Evolutionary conservation across 92 coral and sea anemone genomes (phyloP).

Genomic region (Zoanthus sansibaricus): DNA sequence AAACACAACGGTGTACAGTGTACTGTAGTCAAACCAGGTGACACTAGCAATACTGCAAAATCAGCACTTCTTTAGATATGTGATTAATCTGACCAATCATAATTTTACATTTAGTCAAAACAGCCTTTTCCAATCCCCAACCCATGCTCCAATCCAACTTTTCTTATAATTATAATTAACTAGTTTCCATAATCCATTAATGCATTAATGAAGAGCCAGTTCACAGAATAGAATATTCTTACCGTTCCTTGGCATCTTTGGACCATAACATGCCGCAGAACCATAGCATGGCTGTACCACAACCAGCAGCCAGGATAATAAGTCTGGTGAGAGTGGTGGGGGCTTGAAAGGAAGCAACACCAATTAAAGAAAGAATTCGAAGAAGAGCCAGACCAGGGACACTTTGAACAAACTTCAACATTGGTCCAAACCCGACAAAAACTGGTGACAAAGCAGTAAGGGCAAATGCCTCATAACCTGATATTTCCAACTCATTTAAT

Average conservation of each 20-base stretch:
- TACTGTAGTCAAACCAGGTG: too few relatives aligned
- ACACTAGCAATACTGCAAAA: too few relatives aligned
- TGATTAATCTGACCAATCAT: too few relatives aligned
- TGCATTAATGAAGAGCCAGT: too few relatives aligned
- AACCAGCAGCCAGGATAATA: conserved; percentile 84
- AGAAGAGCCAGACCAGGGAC: conserved; percentile 86
- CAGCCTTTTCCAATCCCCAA: too few relatives aligned
- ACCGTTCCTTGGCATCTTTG: conserved; percentile 91
- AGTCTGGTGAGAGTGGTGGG: conserved; percentile 86
- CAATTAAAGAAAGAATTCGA: conserved; percentile 83
- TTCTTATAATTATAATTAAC: too few relatives aligned
- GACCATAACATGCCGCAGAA: conserved; percentile 96
- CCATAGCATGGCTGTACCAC: conserved; percentile 98
- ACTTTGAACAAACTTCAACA: conserved; percentile 77
- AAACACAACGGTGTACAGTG: too few relatives aligned
- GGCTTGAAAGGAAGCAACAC: conserved; percentile 95
- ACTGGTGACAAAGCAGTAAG: conserved; percentile 83
- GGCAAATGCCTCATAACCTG: conserved; percentile 96
- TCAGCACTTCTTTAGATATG: too few relatives aligned
- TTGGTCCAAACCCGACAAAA: conserved; percentile 65
- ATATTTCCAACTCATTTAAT: conserved; percentile 92
- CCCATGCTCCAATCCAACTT: too few relatives aligned
- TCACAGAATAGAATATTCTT: not conserved
- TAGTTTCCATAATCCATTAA: too few relatives aligned
- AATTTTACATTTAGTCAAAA: too few relatives aligned